A percentile compares a stretch with the other conserved stretches of the same genome.
phyloP scores from a whole-genome alignment of 2,113 vertebrate species.

The Scatophagus argus region DNA sequence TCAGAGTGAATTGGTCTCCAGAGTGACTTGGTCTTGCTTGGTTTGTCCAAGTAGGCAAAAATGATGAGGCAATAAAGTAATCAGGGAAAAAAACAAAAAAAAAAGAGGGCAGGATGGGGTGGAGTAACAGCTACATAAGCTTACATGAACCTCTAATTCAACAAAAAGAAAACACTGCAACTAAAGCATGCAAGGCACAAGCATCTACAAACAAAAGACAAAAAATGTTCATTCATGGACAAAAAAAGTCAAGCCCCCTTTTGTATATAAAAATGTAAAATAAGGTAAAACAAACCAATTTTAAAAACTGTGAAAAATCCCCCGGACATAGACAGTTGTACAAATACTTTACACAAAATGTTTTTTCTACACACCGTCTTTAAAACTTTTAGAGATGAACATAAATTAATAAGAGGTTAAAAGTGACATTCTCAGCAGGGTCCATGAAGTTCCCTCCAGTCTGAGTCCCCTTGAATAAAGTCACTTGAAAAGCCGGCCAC shows the following conservation, averaged over 20 bases:
- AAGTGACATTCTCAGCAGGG: conserved; percentile 78
- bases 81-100: conserved; percentile 27
- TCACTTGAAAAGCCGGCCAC: conserved; percentile 52
- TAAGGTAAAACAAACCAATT: conserved; percentile 86
- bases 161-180: conserved; percentile 78
- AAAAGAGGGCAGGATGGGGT: conserved; percentile 34
- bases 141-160: conserved; percentile 71
- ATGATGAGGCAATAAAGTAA: conserved; percentile 17
- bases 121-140: conserved; percentile 61
- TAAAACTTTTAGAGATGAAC: conserved; percentile 90
- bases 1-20: conserved; percentile 75
- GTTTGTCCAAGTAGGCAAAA: conserved; percentile 61
- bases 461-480: conserved; percentile 66
- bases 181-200: conserved; percentile 80
- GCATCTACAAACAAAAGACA: conserved; percentile 64
- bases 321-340: conserved; percentile 91
- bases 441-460: conserved; percentile 80
- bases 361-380: conserved; percentile 82
- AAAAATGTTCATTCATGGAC: conserved; percentile 54
- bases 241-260: conserved; percentile 78
- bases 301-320: conserved; percentile 79
- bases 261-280: conserved; percentile 81
- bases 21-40: conserved; percentile 72
- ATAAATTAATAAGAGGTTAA: conserved; percentile 86
- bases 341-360: conserved; percentile 89